Percentiles rank a stretch among this genome's conserved stretches.
These are phyloP conservation scores for Pseudopipra pipra DNA, from an alignment of 2,113 vertebrate genomes.

Conservation along the genomic window DNA sequence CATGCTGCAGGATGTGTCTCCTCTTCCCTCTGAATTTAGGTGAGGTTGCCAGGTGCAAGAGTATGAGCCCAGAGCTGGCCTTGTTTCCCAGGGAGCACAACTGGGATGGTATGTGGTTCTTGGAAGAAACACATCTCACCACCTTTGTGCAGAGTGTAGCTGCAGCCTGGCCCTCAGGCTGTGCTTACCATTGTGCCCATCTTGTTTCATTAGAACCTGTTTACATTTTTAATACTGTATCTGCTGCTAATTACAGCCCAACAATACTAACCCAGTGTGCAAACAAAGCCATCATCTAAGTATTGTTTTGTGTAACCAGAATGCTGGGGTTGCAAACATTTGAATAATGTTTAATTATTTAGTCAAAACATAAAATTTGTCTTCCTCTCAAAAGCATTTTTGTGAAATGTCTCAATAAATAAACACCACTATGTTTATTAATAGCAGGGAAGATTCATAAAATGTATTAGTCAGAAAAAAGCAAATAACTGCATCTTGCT, in stretches of 20 bases:
- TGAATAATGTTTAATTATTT: conserved; percentile 60
- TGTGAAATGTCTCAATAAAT: conserved; percentile 60
- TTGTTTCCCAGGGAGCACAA: background rate
- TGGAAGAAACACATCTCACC: background rate
- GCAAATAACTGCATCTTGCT: background rate
- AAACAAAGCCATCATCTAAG: conserved; percentile 37
- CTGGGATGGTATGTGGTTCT: background rate
- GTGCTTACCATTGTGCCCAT: background rate
- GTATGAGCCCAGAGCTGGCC: background rate
- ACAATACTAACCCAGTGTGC: conserved; percentile 4
- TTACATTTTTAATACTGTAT: background rate
- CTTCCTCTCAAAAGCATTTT: conserved; percentile 35
- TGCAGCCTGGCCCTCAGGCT: background rate
- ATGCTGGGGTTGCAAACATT: conserved; percentile 22
- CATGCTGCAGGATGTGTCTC: background rate
- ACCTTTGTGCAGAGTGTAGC: rapidly evolving
- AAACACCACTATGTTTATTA: conserved; percentile 51
- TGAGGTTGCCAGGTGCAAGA: background rate
- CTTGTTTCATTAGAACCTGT: background rate
- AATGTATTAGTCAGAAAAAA: conserved; percentile 48
- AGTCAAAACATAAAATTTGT: conserved; percentile 41
- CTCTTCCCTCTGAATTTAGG: background rate
- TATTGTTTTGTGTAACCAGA: conserved; percentile 50
- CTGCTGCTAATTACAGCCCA: conserved; percentile 24
- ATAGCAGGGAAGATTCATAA: conserved; percentile 28